These are phyloP conservation scores for Sternotherus odoratus DNA, from an alignment of 2,797 vertebrate species.

Conservation along the genomic window DNA sequence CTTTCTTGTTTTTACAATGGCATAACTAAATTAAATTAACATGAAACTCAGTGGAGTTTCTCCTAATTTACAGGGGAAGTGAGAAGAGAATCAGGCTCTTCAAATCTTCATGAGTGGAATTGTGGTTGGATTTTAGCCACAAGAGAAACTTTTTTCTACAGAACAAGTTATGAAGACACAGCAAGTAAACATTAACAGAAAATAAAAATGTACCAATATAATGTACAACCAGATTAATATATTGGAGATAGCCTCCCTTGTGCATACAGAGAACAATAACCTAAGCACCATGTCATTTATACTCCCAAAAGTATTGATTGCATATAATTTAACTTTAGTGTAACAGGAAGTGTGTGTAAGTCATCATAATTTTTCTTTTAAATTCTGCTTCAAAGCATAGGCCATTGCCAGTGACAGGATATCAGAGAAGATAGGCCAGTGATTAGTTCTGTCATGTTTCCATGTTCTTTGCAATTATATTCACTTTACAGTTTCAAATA, in stretches of 20 bases:
- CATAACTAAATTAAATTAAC: too few species aligned
- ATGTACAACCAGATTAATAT: not conserved
- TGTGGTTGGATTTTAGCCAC: not conserved
- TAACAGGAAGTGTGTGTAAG: not conserved
- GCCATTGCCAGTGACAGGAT: not conserved
- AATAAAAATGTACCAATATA: not conserved
- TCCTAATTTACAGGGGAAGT: not conserved
- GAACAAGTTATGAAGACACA: not conserved
- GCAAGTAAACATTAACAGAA: not conserved
- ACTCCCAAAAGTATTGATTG: not conserved
- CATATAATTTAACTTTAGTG: not conserved
- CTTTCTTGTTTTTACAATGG: too few species aligned
- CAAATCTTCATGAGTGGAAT: not conserved
- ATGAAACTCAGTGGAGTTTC: not conserved
- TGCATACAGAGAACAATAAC: not conserved
- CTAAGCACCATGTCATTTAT: not conserved
- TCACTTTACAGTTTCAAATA: not conserved
- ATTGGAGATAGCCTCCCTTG: not conserved
- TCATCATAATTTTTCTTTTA: not conserved
- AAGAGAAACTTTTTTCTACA: not conserved
- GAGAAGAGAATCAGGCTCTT: not conserved
- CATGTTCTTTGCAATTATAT: not conserved
- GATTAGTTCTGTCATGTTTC: not conserved
- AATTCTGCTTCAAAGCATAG: not conserved
- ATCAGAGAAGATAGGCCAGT: not conserved